A percentile compares a stretch with the other conserved stretches of the same genome.
phyloP scores from a whole-genome alignment of 2,113 vertebrate genomes.

The Paraplagusia blochii region DNA sequence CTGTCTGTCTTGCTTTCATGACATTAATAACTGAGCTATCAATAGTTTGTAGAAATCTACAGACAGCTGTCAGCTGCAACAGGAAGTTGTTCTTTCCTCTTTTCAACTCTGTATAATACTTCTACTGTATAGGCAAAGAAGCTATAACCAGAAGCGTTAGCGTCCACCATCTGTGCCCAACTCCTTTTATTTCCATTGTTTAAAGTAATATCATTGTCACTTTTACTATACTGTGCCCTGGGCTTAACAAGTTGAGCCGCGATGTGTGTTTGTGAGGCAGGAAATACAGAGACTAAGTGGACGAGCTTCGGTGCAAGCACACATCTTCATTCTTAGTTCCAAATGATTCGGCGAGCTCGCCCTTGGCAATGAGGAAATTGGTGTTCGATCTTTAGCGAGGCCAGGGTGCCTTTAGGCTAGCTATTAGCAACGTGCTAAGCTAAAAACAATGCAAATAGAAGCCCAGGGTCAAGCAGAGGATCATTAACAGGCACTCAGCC shows the following conservation, averaged over 20 bases:
- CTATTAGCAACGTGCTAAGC: slow-evolving; percentile 73
- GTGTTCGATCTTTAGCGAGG: slow-evolving; percentile 65
- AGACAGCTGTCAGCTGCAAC: too few relatives aligned
- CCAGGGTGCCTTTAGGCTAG: slow-evolving; percentile 51
- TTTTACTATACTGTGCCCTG: slow-evolving; percentile 41
- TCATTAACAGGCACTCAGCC: slow-evolving; percentile 64
- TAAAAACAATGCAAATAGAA: slow-evolving; percentile 73
- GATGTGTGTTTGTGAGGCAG: slow-evolving; percentile 41
- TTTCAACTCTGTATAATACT: too few relatives aligned
- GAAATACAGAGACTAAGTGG: slow-evolving; percentile 36
- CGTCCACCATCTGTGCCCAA: slow-evolving; percentile 20
- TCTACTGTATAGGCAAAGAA: slow-evolving; percentile 19
- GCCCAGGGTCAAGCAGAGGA: slow-evolving; percentile 57
- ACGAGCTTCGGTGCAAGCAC: slow-evolving; percentile 32
- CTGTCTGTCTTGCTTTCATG: too few relatives aligned
- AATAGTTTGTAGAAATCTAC: too few relatives aligned
- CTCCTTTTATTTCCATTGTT: slow-evolving; percentile 59
- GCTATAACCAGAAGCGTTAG: slow-evolving; percentile 14
- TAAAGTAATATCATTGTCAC: slow-evolving; percentile 64
- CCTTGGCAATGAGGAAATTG: slow-evolving; percentile 65
- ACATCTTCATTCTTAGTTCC: slow-evolving; percentile 44
- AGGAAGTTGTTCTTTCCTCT: too few relatives aligned
- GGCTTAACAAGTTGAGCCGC: slow-evolving; percentile 46
- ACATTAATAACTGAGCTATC: too few relatives aligned
- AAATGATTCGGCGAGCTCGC: slow-evolving; percentile 59